These are phyloP conservation scores for Halcyon chelicuti DNA, from an alignment of 2,797 vertebrate genomes.

Conservation along the genomic window DNA sequence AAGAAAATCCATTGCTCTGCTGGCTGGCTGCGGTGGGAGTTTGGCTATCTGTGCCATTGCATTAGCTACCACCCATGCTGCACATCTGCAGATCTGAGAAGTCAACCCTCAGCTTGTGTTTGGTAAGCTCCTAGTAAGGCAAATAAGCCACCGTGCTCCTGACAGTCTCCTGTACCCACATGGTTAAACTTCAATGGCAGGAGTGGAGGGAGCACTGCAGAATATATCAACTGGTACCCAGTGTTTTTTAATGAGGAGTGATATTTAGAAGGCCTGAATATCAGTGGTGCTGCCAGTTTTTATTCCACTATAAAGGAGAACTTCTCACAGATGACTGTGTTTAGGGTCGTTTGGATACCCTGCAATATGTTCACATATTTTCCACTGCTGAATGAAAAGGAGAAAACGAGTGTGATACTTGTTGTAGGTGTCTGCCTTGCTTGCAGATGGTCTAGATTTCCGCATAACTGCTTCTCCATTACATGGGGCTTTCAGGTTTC, in stretches of 20 bases:
- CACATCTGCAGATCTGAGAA: not conserved
- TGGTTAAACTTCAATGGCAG: not conserved
- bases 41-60: not conserved
- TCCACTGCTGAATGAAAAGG: constrained; percentile 28
- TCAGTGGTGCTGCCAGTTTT: not conserved
- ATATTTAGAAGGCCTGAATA: not conserved
- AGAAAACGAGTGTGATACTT: not conserved
- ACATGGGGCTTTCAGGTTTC: not conserved
- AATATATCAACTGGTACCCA: not conserved
- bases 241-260: not conserved
- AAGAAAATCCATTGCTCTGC: not conserved
- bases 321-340: not conserved
- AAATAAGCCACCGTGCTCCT: not conserved
- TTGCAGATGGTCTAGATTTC: not conserved
- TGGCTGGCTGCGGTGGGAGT: not conserved
- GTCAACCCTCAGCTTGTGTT: not conserved
- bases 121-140: not conserved
- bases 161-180: not conserved
- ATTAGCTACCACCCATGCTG: constrained; percentile 6
- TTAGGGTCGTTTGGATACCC: not conserved
- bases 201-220: not conserved
- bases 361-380: constrained; percentile 22
- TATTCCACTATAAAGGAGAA: not conserved
- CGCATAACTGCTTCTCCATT: not conserved
- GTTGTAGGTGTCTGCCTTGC: not conserved